Evolutionary conservation across 1,140 invertebrate genomes (phyloP), one percentile per base, ranked within the genome.

Genomic region (Sitodiplosis mosellana): DNA sequence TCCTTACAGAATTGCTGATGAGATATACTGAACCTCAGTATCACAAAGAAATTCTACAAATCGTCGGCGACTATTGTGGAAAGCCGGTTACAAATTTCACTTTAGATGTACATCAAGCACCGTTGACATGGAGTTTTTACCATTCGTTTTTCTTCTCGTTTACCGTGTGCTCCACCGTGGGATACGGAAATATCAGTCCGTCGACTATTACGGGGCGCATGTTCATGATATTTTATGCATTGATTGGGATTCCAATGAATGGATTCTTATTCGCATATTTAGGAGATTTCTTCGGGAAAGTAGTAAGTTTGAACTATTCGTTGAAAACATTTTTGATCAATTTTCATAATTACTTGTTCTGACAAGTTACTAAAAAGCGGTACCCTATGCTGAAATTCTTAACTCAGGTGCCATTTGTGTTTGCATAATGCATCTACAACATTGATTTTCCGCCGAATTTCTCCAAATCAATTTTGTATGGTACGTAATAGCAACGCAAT

Each of bases 231-330:
- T 77, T 89, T 49, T 97, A 96, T 61, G 87, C 81, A 0, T 66
- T 95, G 15, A 76, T 95, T 48, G 92, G 94, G n/a, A 93, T 96
- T 51, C 93, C 93, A 0, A 79, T 95, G 58, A 90, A 90, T 58
- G 87, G 85, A 63, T 88, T 93, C 45, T 69, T 90, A 10, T 72
- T 90, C 17, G 73, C 82, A 1, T 80, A 80, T 37, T 60, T 89
- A 7, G 85, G 82, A 45, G 81, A 85, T 55, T 87, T 80, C 58
- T 90, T 88, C 57, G 79, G 79, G n/a, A 67, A 70, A 53, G 76
- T 69, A 69, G 83, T 77, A 69, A 71, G 59, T 59, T 33, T 27
- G 44, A 11, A 1, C 17, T 0, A 20, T 12, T 15, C 17, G 2
- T 36, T 20, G 22, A n/a, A n/a, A n/a, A n/a, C n/a, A n/a, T n/a